Conservation (phyloP, 2,888 invertebrate species). For the Plusia festucae region DNA sequence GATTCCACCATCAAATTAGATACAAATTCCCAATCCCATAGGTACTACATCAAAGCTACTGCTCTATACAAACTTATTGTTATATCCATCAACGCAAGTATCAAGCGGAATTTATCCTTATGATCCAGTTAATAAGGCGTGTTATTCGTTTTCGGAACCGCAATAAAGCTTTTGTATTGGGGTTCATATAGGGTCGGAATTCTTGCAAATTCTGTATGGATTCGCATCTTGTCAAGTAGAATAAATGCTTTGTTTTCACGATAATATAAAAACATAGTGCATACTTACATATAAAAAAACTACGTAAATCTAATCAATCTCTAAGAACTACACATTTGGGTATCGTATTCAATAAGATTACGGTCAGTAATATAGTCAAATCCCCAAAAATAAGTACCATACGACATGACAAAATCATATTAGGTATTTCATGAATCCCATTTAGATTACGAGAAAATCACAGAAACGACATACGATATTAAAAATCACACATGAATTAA, state of each 20-base stretch:
- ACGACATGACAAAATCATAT: too few relatives aligned
- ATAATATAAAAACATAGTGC: neutral
- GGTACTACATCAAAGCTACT: slow-evolving; percentile 72
- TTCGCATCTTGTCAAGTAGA: slow-evolving; percentile 41
- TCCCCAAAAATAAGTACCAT: too few relatives aligned
- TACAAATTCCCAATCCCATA: slow-evolving; percentile 69
- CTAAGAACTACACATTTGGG: too few relatives aligned
- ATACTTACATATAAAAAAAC: neutral
- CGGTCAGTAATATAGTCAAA: too few relatives aligned
- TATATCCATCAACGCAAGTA: slow-evolving; percentile 25
- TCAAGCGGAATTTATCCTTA: slow-evolving; percentile 45
- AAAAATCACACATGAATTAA: slow-evolving; percentile 7
- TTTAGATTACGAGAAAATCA: too few relatives aligned
- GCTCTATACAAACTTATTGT: slow-evolving; percentile 49
- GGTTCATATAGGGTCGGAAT: slow-evolving; percentile 38
- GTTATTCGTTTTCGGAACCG: slow-evolving; percentile 16
- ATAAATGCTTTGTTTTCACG: slow-evolving; percentile 41
- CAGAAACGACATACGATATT: too few relatives aligned
- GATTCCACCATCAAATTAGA: slow-evolving; percentile 74
- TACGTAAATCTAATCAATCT: too few relatives aligned
- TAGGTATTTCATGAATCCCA: too few relatives aligned
- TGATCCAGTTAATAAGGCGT: slow-evolving; percentile 8
- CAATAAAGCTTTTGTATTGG: slow-evolving; percentile 17
- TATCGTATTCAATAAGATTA: too few relatives aligned
- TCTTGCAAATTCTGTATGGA: slow-evolving; percentile 43